Conservation (phyloP, 2,797 vertebrate species). For the Gymnoscopelus microlampas region DNA sequence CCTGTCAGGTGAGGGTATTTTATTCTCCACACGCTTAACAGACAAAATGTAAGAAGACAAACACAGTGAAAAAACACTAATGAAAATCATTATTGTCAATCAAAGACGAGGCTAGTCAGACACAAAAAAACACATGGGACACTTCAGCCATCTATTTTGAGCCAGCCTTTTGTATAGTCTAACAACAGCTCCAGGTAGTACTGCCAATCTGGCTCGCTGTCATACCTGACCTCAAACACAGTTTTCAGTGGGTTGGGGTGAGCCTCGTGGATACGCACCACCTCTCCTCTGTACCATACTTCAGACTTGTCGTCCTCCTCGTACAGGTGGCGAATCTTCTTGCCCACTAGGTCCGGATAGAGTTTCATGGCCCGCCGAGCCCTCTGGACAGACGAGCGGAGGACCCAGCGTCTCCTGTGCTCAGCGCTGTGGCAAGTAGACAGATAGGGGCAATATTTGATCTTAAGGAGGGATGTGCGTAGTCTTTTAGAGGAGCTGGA, state of each 20-base stretch:
- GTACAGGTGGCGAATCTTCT: constrained; percentile 84
- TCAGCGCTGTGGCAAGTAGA: constrained; percentile 69
- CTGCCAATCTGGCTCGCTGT: constrained; percentile 87
- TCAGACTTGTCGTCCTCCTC: constrained; percentile 87
- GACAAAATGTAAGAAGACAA: too few relatives aligned
- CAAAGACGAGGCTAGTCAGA: too few relatives aligned
- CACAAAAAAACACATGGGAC: not conserved
- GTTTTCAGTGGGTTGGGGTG: constrained; percentile 84
- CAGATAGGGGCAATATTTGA: constrained; percentile 82
- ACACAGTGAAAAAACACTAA: too few relatives aligned
- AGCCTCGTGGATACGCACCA: constrained; percentile 80
- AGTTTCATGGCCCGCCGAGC: constrained; percentile 59
- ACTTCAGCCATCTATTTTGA: constrained; percentile 73
- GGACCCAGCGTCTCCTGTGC: constrained; percentile 74
- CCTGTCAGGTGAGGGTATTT: not conserved
- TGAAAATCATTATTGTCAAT: too few relatives aligned
- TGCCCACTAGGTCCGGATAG: constrained; percentile 85
- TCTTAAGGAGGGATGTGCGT: constrained; percentile 66
- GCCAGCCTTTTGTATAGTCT: constrained; percentile 88
- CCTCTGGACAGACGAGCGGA: constrained; percentile 74
- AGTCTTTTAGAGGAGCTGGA: constrained; percentile 57
- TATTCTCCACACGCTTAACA: not conserved
- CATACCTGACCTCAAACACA: constrained; percentile 86
- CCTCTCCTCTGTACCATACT: constrained; percentile 85
- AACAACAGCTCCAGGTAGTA: constrained; percentile 88